Evolutionary conservation across 2,797 vertebrate species (phyloP).

Genomic region (Myiotriccus ornatus): DNA sequence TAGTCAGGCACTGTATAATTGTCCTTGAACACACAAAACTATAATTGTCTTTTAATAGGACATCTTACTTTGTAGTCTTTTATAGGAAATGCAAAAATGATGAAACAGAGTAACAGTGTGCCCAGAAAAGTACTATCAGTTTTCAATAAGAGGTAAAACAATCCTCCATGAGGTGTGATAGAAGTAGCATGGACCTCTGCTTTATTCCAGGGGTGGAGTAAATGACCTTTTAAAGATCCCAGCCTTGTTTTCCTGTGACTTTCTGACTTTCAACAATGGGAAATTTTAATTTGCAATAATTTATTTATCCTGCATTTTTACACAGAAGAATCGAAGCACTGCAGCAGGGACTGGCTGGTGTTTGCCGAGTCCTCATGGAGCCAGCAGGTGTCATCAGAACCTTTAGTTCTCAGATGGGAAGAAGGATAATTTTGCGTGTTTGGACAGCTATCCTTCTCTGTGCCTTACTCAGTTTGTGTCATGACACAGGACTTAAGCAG

Average conservation of each 20-base stretch:
- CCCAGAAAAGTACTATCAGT: background rate
- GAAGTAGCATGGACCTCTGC: background rate
- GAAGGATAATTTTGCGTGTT: background rate
- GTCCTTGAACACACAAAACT: background rate
- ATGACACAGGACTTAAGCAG: background rate
- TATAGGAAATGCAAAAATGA: background rate
- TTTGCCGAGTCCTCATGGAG: background rate
- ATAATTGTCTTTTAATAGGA: background rate
- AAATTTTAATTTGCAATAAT: background rate
- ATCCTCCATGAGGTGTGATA: background rate
- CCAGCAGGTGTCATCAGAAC: conserved; percentile 64
- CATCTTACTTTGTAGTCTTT: background rate
- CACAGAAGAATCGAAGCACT: background rate
- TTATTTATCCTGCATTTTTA: background rate
- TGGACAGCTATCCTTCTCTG: background rate
- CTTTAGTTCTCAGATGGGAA: background rate
- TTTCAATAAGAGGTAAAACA: background rate
- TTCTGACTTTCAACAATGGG: background rate
- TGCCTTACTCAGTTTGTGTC: background rate
- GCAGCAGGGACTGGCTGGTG: background rate
- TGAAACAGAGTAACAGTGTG: background rate
- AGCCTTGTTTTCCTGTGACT: background rate
- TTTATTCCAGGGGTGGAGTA: background rate
- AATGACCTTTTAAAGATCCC: background rate
- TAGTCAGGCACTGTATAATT: background rate